Conservation (phyloP, 2,797 vertebrate genomes). For the Limosa lapponica region DNA sequence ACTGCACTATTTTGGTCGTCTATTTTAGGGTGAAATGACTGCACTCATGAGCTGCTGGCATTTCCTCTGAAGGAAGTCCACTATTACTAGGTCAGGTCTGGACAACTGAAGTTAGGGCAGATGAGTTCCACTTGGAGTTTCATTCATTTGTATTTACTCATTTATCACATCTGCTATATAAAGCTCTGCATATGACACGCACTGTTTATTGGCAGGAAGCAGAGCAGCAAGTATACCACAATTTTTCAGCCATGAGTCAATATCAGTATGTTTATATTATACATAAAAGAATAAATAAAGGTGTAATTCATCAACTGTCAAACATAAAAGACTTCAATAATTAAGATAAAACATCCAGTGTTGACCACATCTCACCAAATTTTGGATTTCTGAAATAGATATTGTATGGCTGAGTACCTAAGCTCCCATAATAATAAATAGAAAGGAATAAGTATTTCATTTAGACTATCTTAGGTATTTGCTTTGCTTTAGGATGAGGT, state of each 20-base stretch:
- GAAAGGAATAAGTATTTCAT: not conserved
- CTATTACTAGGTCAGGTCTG: not conserved
- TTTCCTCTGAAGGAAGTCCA: not conserved
- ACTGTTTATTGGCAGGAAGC: not conserved
- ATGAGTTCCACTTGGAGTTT: not conserved
- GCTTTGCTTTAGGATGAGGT: not conserved
- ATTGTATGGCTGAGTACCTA: not conserved
- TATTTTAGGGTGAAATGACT: not conserved
- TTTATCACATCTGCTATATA: not conserved
- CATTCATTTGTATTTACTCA: not conserved
- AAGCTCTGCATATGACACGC: not conserved
- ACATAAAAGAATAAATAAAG: not conserved
- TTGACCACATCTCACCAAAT: not conserved
- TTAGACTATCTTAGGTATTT: not conserved
- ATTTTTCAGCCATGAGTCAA: not conserved
- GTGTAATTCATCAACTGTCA: not conserved
- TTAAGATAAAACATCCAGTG: not conserved
- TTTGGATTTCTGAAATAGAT: not conserved
- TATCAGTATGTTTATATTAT: not conserved
- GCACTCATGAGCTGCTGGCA: not conserved
- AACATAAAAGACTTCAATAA: not conserved
- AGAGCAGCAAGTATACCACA: not conserved
- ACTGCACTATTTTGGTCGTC: rapidly evolving
- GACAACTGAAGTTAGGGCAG: not conserved
- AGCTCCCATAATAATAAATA: not conserved